Base-by-base conservation (phyloP, 92 coral and sea anemone genomes). In the Zoanthus solanderi region DNA sequence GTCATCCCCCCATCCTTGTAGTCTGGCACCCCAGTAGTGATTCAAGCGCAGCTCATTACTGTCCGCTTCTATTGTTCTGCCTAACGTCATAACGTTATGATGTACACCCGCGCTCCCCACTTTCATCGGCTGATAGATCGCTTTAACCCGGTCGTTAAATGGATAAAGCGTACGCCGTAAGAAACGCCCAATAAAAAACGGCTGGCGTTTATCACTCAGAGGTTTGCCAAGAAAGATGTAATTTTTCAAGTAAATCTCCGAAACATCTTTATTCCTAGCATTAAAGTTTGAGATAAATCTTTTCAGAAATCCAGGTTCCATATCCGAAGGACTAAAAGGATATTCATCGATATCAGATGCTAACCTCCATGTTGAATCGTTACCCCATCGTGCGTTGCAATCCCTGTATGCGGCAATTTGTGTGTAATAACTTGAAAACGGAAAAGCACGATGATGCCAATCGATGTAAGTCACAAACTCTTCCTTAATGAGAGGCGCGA, bases 21-120 rank as follows among this genome's bases (percentile, higher is more conserved):
- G 89, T 29, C 96, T 82, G 6, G 94, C 94, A 30, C 96, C 96
- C 96, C 96, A 94, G 88, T 94, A 94, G 83, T 94, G 96, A 79
- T 94, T 92, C 57, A 94, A n/a, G 44, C 96, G 89, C 23, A 94
- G 71, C 15, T 30, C 13, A 1, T 61, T 16, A 46, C 71, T 86
- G 31, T 89, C 83, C 7, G 84, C 91, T 31, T 92, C 88, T 46
- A 11, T 71, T 28, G 81, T 74, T 1, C 10, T 15, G 7, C 94
- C 94, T 9, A 11, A 29, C 12, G 29, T 61, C 53, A 89, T 18
- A n/a, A 11, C n/a, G 48, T 84, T 89, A 56, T 71, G 92, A 58
- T 89, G 92, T 5, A 89, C 92, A 17, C 83, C 72, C 1, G 86
- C 88, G 13, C 18, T 61, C 14, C 29, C 11, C 10, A 89, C 53